Evolutionary conservation across 2,888 invertebrate genomes (phyloP), one percentile per base, ranked within the genome.

Genomic region (Ligdia adustata): DNA sequence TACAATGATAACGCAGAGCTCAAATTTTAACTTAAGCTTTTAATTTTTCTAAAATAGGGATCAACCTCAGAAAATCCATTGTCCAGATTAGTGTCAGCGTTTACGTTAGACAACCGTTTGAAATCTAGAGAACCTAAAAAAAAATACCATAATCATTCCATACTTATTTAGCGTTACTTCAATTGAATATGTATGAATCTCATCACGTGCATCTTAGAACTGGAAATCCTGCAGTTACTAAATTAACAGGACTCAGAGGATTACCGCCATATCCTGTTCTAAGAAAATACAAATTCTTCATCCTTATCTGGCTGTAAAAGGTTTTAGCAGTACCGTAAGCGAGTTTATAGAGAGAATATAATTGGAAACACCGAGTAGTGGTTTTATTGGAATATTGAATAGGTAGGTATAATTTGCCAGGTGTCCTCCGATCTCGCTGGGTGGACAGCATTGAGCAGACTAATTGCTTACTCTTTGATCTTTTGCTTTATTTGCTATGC

Each of bases 351-450:
- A 50, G 41, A 56, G 64, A 69, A 43, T 63, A 69, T 74, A 67
- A 68, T 64, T 62, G 64, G 42, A 53, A 65, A 59, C 55, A 51
- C 55, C 62, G 56, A 45, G 34, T 13, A 9, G 63, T 71, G 69
- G 71, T 76, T 66, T 76, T 76, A 69, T 78, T 75, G 67, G 62
- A 62, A 45, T 57, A 51, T 61, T 65, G 60, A 66, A 66, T 64
- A 29, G 24, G 44, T 24, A 34, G 24, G 44, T 24, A 63, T 66
- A 73, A 74, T 74, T 70, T 66, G 66, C 77, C 78, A 78, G 78
- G 69, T 79, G 77, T 66, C 41, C 6, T 24, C 34, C 9, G 26
- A 15, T 15, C 22, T 11, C 4, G 22, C 45, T 37, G 34, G 40
- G 13, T 35, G 9, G 41, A 47, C 46, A 35, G 27, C 46, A 46